Conservation (phyloP, 2,888 invertebrate genomes). For the Drosophila maculinotata region DNA sequence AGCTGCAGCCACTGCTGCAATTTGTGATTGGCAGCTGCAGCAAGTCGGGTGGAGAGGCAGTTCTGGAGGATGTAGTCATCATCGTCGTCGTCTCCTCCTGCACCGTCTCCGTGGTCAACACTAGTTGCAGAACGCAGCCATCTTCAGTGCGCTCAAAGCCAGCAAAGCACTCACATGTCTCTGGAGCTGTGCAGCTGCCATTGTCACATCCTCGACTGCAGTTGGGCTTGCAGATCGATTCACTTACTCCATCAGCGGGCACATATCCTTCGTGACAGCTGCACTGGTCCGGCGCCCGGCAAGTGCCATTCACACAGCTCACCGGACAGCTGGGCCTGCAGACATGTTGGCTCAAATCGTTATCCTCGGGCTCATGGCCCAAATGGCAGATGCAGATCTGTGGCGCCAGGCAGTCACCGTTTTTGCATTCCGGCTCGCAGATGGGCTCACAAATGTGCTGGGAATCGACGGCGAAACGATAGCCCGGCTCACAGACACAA, state of each 20-base stretch:
- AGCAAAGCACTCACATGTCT: constrained; percentile 73
- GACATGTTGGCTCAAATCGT: not conserved
- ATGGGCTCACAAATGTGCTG: constrained; percentile 74
- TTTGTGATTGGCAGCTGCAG: constrained; percentile 12
- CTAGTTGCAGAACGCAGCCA: constrained; percentile 23
- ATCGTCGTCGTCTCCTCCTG: too few relatives aligned
- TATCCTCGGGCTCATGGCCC: constrained; percentile 65
- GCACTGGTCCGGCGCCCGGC: constrained; percentile 71
- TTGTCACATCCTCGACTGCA: constrained; percentile 65
- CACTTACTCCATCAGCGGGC: constrained; percentile 85
- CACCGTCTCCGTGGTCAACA: not conserved
- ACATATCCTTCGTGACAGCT: constrained; percentile 82
- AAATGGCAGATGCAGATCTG: constrained; percentile 72
- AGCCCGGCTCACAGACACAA: constrained; percentile 69
- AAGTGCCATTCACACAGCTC: constrained; percentile 66
- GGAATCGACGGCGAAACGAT: constrained; percentile 45
- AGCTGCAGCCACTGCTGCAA: constrained; percentile 55
- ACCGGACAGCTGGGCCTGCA: constrained; percentile 59
- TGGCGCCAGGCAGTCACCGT: constrained; percentile 82
- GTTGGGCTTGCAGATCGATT: constrained; percentile 82
- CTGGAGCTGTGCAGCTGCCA: constrained; percentile 81
- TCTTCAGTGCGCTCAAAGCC: constrained; percentile 31
- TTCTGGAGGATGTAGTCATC: too few relatives aligned
- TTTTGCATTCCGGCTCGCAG: constrained; percentile 81
- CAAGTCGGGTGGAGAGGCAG: not conserved